Conservation (phyloP, 2,888 invertebrate species). For the Xestia sexstrigata region DNA sequence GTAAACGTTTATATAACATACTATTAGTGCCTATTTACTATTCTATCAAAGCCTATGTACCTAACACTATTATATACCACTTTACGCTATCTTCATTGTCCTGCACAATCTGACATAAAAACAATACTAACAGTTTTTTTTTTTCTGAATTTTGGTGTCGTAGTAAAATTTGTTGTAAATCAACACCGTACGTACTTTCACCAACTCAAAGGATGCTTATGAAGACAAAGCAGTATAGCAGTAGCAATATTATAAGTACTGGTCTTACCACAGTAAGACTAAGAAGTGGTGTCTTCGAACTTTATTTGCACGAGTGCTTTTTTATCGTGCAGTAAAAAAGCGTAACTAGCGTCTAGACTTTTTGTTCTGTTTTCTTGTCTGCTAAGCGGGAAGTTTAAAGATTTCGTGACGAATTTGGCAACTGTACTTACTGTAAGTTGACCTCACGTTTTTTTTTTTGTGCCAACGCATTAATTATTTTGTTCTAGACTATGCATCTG, state of each 20-base stretch:
- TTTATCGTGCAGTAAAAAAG: slow-evolving; percentile 22
- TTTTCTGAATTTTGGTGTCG: not conserved
- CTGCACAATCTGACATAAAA: no score
- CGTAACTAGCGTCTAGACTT: slow-evolving; percentile 4
- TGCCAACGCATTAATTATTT: not conserved
- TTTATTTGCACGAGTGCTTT: slow-evolving; percentile 27
- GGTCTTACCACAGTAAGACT: not conserved
- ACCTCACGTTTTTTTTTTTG: not conserved
- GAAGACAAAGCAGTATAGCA: no score
- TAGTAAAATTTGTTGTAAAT: not conserved
- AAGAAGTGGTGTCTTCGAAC: slow-evolving; percentile 6
- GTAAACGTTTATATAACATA: no score
- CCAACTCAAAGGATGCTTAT: not conserved
- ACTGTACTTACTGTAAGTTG: not conserved
- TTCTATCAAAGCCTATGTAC: no score
- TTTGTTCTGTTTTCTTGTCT: slow-evolving; percentile 4
- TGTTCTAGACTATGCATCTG: not conserved
- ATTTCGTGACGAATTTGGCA: not conserved
- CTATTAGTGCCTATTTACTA: no score
- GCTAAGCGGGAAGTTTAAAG: not conserved
- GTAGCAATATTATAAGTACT: not conserved
- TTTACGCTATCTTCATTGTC: no score
- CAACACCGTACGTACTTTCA: not conserved
- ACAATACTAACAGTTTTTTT: no score
- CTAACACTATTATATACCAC: no score